Evolutionary conservation across 2,888 invertebrate genomes (phyloP).

Genomic region (Conchocele bisecta): DNA sequence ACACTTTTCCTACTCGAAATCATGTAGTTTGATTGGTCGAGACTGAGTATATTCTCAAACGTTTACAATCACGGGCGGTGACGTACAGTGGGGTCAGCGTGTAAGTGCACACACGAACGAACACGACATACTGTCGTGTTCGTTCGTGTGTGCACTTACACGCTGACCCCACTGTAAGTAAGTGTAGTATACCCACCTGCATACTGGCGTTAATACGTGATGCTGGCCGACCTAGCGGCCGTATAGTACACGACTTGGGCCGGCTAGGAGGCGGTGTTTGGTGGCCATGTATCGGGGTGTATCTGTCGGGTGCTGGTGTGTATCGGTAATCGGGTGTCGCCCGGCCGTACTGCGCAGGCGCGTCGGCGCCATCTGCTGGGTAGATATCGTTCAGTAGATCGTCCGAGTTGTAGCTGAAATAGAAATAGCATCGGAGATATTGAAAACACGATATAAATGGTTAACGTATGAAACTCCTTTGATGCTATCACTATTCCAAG

Average conservation of each 20-base stretch:
- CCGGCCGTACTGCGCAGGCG: conserved; percentile 17
- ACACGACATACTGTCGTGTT: no score
- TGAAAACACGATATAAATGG: no score
- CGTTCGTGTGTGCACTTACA: no score
- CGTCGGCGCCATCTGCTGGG: conserved; percentile 40
- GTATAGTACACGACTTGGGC: conserved; percentile 8
- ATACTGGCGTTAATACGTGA: conserved; percentile 58
- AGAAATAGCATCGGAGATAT: neutral
- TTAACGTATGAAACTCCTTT: no score
- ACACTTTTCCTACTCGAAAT: no score
- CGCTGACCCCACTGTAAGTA: no score
- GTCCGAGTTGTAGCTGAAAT: conserved; percentile 45
- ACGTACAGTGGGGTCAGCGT: no score
- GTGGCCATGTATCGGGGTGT: conserved; percentile 27
- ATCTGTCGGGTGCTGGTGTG: conserved; percentile 16
- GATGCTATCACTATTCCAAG: no score
- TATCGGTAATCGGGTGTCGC: conserved; percentile 18
- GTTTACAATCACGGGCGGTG: no score
- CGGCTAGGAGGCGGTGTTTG: conserved; percentile 26
- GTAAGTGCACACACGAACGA: no score
- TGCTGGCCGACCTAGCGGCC: conserved; percentile 36
- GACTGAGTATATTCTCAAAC: no score
- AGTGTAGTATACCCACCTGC: conserved; percentile 44
- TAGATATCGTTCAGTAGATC: conserved; percentile 48
- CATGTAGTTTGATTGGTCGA: no score